phyloP scores from a whole-genome alignment of 2,888 invertebrate genomes.

The Argyra leucocephala region DNA sequence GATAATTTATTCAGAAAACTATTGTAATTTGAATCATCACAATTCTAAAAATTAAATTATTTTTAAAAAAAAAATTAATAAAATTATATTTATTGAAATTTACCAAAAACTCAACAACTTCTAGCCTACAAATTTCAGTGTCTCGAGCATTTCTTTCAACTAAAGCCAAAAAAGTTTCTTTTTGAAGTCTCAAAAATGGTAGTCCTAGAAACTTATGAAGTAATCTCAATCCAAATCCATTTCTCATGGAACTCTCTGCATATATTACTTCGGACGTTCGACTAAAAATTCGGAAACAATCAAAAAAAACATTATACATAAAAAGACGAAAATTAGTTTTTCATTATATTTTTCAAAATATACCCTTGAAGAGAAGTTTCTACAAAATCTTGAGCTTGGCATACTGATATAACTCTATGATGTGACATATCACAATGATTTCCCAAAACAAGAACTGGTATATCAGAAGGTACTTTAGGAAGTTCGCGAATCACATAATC shows the following conservation, averaged over 20 bases:
- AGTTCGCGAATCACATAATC: slow-evolving; percentile 87
- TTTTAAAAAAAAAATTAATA: slow-evolving; percentile 11
- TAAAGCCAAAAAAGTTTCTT: slow-evolving; percentile 71
- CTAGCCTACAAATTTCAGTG: slow-evolving; percentile 62
- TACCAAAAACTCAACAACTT: slow-evolving; percentile 65
- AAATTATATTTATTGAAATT: slow-evolving; percentile 20
- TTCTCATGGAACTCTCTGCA: slow-evolving; percentile 88
- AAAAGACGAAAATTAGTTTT: too few species aligned
- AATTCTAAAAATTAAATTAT: slow-evolving; percentile 45
- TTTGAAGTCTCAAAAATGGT: slow-evolving; percentile 84
- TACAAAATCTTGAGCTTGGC: slow-evolving; percentile 60
- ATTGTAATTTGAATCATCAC: slow-evolving; percentile 67
- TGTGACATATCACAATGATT: slow-evolving; percentile 97
- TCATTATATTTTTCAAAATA: background rate
- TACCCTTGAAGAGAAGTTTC: slow-evolving; percentile 44
- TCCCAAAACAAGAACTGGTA: slow-evolving; percentile 79
- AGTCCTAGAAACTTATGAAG: slow-evolving; percentile 91
- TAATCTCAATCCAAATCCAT: slow-evolving; percentile 85
- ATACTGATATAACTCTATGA: slow-evolving; percentile 71
- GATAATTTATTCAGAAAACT: slow-evolving; percentile 65
- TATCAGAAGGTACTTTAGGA: slow-evolving; percentile 64
- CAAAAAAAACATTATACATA: too few species aligned
- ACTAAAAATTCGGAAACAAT: slow-evolving; percentile 24
- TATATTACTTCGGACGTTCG: slow-evolving; percentile 66
- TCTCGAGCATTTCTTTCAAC: slow-evolving; percentile 77